A percentile compares a stretch with the other conserved stretches of the same genome.
Conservation (phyloP, 2,888 invertebrate genomes). For the Endomychus coccineus region DNA sequence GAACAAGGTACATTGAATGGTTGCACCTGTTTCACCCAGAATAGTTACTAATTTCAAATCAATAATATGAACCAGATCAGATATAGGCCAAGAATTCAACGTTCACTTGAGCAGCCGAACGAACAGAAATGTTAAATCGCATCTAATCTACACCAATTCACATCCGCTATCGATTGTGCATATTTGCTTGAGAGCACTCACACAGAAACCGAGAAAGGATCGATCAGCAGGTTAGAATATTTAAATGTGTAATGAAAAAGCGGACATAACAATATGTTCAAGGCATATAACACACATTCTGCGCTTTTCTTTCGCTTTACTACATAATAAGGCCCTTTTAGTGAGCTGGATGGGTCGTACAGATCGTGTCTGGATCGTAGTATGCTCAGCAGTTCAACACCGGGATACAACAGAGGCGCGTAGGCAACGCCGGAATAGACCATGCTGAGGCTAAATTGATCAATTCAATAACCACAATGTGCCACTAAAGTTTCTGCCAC, state of each 20-base stretch:
- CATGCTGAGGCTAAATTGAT: slow-evolving; percentile 44
- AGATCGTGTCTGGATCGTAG: slow-evolving; percentile 40
- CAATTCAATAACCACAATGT: slow-evolving; percentile 46
- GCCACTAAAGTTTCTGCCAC: slow-evolving; percentile 41
- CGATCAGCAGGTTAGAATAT: slow-evolving; percentile 27
- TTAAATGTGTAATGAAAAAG: slow-evolving; percentile 38
- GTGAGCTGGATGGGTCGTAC: slow-evolving; percentile 40
- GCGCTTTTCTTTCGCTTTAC: slow-evolving; percentile 41
- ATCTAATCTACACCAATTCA: too few relatives aligned
- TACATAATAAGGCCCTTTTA: slow-evolving; percentile 43
- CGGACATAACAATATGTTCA: slow-evolving; percentile 43
- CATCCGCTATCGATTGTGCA: too few relatives aligned
- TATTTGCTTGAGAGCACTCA: too few relatives aligned
- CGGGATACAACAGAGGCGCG: slow-evolving; percentile 14
- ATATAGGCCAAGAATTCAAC: too few relatives aligned
- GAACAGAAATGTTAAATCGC: too few relatives aligned
- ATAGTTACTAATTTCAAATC: too few relatives aligned
- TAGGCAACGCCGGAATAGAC: slow-evolving; percentile 38
- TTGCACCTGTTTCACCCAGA: too few relatives aligned
- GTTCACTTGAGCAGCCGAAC: too few relatives aligned
- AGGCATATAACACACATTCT: slow-evolving; percentile 42
- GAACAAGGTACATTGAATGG: too few relatives aligned
- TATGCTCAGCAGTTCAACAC: slow-evolving; percentile 24
- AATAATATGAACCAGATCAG: too few relatives aligned
- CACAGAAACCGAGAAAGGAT: slow-evolving; percentile 16